A percentile compares a stretch with the other conserved stretches of the same genome.
Evolutionary conservation across 1,140 invertebrate species (phyloP).

Genomic region (Aphelenchoides fujianensis): DNA sequence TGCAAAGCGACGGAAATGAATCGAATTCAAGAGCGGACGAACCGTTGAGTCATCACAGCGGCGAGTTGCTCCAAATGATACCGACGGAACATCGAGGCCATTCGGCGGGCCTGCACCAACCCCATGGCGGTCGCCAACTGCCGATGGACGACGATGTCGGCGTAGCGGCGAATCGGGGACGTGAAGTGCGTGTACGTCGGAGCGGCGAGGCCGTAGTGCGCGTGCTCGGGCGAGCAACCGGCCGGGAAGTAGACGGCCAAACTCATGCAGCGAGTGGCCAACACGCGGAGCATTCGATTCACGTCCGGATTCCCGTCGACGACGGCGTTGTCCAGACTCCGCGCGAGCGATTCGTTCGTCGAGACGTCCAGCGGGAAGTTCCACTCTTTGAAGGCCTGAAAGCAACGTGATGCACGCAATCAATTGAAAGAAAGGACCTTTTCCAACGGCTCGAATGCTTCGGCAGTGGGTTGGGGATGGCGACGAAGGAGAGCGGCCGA

Average conservation of each 20-base stretch:
- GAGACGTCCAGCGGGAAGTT: slow-evolving; percentile 62
- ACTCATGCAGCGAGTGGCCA: slow-evolving; percentile 95
- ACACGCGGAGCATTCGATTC: slow-evolving; percentile 57
- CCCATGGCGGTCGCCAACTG: slow-evolving; percentile 80
- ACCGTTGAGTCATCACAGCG: slow-evolving; percentile 63
- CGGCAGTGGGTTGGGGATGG: slow-evolving; percentile 79
- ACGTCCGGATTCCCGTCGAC: slow-evolving; percentile 71
- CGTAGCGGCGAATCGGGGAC: slow-evolving; percentile 90
- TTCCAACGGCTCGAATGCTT: slow-evolving; percentile 82
- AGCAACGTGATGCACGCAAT: background rate
- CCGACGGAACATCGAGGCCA: slow-evolving; percentile 22
- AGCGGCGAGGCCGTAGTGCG: slow-evolving; percentile 78
- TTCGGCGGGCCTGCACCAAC: slow-evolving; percentile 63
- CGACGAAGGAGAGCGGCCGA: slow-evolving; percentile 84
- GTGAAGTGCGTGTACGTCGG: slow-evolving; percentile 95
- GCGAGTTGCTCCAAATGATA: background rate
- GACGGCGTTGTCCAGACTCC: slow-evolving; percentile 76
- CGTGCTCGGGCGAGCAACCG: slow-evolving; percentile 73
- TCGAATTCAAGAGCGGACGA: slow-evolving; percentile 63
- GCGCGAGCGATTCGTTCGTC: slow-evolving; percentile 71
- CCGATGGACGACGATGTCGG: slow-evolving; percentile 89
- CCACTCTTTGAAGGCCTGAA: slow-evolving; percentile 53
- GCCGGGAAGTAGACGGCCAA: slow-evolving; percentile 96
- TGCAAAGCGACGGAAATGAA: slow-evolving; percentile 76
- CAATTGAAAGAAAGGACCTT: no score